Conservation (phyloP, 2,797 vertebrate species). For the Mormyrus hasselquistii region DNA sequence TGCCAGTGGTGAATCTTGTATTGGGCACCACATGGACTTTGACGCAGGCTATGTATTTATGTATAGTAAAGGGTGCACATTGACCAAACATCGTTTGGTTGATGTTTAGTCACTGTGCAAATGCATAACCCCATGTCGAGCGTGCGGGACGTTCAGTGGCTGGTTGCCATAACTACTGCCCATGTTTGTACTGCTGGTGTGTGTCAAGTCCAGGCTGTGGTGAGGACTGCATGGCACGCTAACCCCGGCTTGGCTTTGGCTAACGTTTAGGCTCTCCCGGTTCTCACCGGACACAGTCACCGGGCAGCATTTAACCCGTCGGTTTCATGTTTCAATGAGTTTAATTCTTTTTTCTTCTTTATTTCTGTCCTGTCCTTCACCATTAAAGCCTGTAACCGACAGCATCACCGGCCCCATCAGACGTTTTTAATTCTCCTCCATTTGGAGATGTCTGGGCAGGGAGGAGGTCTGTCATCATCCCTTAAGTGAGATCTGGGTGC, state of each 20-base stretch:
- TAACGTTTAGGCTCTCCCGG: slow-evolving; percentile 23
- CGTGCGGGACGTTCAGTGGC: slow-evolving; percentile 33
- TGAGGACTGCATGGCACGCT: slow-evolving; percentile 37
- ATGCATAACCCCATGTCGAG: slow-evolving; percentile 27
- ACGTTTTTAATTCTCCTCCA: slow-evolving; percentile 16
- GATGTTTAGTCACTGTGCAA: slow-evolving; percentile 30
- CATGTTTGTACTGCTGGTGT: slow-evolving; percentile 42
- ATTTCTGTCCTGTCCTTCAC: not conserved
- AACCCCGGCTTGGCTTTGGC: slow-evolving; percentile 20
- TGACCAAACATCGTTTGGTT: not conserved
- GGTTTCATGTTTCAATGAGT: slow-evolving; percentile 6
- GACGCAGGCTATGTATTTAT: not conserved
- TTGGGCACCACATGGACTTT: not conserved
- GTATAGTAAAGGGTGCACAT: not conserved
- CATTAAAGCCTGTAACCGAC: not conserved
- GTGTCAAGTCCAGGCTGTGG: slow-evolving; percentile 26
- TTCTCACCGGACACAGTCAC: not conserved
- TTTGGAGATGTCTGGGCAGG: not conserved
- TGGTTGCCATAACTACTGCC: slow-evolving; percentile 51
- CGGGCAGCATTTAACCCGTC: not conserved
- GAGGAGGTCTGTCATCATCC: not conserved
- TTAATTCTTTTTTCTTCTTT: not conserved
- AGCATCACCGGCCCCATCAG: slow-evolving; percentile 7
- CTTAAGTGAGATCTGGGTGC: not conserved
- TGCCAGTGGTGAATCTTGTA: not conserved